Evolutionary conservation across 2,888 invertebrate genomes (phyloP).

Genomic region (Branchinecta sandiegonensis): DNA sequence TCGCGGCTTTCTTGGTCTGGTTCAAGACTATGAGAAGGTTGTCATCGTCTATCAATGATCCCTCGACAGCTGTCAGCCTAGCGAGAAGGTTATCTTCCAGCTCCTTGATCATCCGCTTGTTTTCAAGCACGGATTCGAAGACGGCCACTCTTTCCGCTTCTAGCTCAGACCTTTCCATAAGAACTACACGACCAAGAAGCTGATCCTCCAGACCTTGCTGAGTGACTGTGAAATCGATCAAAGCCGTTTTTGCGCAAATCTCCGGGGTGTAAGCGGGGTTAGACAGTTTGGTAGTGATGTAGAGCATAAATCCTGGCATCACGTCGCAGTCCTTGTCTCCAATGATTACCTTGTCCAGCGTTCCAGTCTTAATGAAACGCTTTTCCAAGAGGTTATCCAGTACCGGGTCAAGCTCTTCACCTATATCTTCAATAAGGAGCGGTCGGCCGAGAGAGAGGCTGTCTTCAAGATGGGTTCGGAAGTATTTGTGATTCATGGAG

Average conservation of each 20-base stretch:
- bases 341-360: slow-evolving; percentile 74
- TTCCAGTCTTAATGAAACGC: slow-evolving; percentile 93
- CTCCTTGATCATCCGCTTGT: slow-evolving; percentile 90
- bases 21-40: slow-evolving; percentile 77
- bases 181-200: slow-evolving; percentile 72
- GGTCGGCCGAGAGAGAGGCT: slow-evolving; percentile 73
- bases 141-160: slow-evolving; percentile 84
- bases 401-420: slow-evolving; percentile 85
- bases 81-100: slow-evolving; percentile 79
- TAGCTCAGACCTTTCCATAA: slow-evolving; percentile 89
- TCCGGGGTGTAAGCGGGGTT: slow-evolving; percentile 95
- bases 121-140: slow-evolving; percentile 89
- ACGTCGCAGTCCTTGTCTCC: slow-evolving; percentile 96
- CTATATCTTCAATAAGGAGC: slow-evolving; percentile 83
- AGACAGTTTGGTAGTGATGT: slow-evolving; percentile 87
- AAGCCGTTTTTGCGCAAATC: slow-evolving; percentile 87
- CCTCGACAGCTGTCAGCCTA: slow-evolving; percentile 80
- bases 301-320: slow-evolving; percentile 85
- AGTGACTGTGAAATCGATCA: slow-evolving; percentile 94
- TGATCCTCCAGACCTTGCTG: slow-evolving; percentile 94
- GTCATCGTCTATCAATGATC: slow-evolving; percentile 89
- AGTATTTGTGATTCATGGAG: slow-evolving; percentile 89
- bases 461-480: slow-evolving; percentile 78
- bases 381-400: slow-evolving; percentile 92
- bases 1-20: slow-evolving; percentile 72